phyloP scores from a whole-genome alignment of 2,113 vertebrate genomes.

The Alligator mississippiensis region DNA sequence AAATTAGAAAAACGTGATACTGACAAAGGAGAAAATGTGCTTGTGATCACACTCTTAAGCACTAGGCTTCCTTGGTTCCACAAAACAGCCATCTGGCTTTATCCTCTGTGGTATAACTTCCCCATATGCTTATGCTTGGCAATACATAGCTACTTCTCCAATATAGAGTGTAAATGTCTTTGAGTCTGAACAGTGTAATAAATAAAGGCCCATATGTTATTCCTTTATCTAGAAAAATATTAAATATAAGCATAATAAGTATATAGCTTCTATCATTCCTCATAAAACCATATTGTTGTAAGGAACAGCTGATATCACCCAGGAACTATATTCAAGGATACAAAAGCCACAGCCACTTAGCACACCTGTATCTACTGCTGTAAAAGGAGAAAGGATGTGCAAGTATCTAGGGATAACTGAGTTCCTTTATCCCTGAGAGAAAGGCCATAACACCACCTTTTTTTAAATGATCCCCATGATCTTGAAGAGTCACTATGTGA shows the following conservation, averaged over 20 bases:
- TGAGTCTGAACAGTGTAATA: background rate
- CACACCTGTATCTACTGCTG: rapidly evolving
- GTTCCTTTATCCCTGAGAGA: background rate
- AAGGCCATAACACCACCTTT: background rate
- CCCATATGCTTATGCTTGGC: background rate
- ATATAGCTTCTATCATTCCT: background rate
- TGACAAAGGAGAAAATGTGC: background rate
- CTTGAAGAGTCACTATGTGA: background rate
- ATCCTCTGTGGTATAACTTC: background rate
- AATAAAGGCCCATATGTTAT: background rate
- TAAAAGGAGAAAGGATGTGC: background rate
- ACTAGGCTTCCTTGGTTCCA: background rate
- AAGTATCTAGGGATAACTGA: background rate
- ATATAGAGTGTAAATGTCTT: background rate
- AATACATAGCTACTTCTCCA: background rate
- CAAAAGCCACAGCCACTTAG: background rate
- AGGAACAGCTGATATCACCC: rapidly evolving
- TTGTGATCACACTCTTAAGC: background rate
- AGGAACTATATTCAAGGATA: background rate
- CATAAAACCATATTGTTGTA: background rate
- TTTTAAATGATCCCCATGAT: background rate
- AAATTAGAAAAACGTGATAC: background rate
- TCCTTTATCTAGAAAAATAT: background rate
- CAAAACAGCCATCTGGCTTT: background rate
- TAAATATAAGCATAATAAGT: background rate